Conservation (phyloP, 30 jellyfish, hydroid and myxozoan genomes). For the Cassiopea xamachana region DNA sequence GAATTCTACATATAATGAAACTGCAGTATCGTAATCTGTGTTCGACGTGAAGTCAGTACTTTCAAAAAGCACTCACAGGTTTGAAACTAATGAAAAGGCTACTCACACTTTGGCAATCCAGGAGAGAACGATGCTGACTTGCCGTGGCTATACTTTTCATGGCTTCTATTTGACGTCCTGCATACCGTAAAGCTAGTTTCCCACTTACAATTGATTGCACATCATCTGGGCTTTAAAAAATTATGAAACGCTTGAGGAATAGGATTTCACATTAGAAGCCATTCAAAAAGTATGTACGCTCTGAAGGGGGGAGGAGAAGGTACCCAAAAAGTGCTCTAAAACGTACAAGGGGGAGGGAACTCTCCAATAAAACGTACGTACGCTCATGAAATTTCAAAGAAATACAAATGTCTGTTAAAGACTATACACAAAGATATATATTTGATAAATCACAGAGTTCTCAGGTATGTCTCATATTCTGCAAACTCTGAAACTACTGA, state of each 20-base stretch:
- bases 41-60: too few relatives aligned
- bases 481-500: neutral
- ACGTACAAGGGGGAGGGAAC: too few relatives aligned
- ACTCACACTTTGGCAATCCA: constrained; percentile 93
- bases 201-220: constrained; percentile 98
- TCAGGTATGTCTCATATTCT: neutral
- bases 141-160: constrained; percentile 96
- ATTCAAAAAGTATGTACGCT: neutral
- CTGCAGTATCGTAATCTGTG: too few relatives aligned
- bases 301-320: too few relatives aligned
- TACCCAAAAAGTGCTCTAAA: too few relatives aligned
- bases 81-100: neutral
- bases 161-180: constrained; percentile 95
- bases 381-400: too few relatives aligned
- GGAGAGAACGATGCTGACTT: constrained; percentile 91
- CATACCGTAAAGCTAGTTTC: constrained; percentile 92
- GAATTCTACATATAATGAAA: too few relatives aligned
- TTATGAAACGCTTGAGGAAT: neutral
- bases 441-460: neutral
- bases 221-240: constrained; percentile 87
- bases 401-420: too few relatives aligned
- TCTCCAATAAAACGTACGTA: too few relatives aligned
- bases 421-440: too few relatives aligned
- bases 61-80: neutral
- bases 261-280: too few relatives aligned